Evolutionary conservation across 2,888 invertebrate genomes (phyloP).

Genomic region (Latrodectus hesperus): DNA sequence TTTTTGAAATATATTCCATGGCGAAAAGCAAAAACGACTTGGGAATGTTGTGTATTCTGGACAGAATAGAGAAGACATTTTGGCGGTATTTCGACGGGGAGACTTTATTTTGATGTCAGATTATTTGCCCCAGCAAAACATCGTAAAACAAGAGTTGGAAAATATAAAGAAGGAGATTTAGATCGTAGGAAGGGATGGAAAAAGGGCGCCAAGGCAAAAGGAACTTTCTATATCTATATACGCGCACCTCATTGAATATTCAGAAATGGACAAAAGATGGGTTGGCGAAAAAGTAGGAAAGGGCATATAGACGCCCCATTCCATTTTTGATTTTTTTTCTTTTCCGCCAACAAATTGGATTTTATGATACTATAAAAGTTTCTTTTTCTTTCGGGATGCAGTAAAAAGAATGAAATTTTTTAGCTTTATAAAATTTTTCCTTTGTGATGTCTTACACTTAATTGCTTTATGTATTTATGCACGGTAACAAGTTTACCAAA

Average conservation of each 20-base stretch:
- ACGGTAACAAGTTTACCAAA: not conserved
- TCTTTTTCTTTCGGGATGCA: not conserved
- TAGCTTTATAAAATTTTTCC: not conserved
- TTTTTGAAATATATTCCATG: too few relatives aligned
- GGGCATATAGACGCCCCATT: conserved; percentile 17
- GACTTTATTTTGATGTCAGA: conserved; percentile 26
- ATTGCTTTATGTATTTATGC: not conserved
- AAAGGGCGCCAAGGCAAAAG: not conserved
- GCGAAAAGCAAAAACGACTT: too few relatives aligned
- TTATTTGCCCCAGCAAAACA: conserved; percentile 35
- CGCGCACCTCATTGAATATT: conserved; percentile 47
- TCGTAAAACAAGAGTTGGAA: conserved; percentile 24
- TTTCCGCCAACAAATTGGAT: conserved; percentile 1
- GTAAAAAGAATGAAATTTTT: not conserved
- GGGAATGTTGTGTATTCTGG: too few relatives aligned
- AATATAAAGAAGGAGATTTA: conserved; percentile 45
- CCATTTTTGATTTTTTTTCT: conserved; percentile 1
- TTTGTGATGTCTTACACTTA: not conserved
- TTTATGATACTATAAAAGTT: conserved; percentile 39
- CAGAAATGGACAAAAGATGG: conserved; percentile 55
- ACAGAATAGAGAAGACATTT: not conserved
- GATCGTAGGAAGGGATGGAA: conserved; percentile 3
- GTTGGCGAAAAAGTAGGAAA: conserved; percentile 24
- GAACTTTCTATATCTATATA: not conserved
- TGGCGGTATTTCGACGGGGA: conserved; percentile 2